A percentile compares a stretch with the other conserved stretches of the same genome.
Evolutionary conservation across 1,140 invertebrate genomes (phyloP).

Genomic region (Drosophila melanica): DNA sequence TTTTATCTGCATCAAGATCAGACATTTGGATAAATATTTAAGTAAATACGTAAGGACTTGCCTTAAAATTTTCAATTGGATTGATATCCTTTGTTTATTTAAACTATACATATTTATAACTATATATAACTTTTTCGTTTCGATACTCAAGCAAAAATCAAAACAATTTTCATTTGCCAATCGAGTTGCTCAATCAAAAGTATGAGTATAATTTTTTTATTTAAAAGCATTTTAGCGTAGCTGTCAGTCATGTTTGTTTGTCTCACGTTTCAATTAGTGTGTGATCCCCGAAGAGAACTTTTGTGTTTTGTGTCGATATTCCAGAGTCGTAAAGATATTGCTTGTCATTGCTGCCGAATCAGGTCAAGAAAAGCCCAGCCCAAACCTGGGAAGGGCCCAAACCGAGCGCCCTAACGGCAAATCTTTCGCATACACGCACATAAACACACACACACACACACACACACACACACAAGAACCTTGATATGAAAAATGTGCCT

Average conservation of each 20-base stretch:
- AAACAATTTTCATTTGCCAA: too few relatives aligned
- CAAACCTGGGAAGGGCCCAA: constrained; percentile 16
- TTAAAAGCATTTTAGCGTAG: constrained; percentile 42
- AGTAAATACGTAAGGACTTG: too few relatives aligned
- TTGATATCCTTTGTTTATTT: too few relatives aligned
- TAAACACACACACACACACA: constrained; percentile 9
- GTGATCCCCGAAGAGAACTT: constrained; percentile 12
- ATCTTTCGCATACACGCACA: constrained; percentile 23
- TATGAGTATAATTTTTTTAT: background rate
- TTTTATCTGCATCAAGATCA: too few relatives aligned
- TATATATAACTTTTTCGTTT: too few relatives aligned
- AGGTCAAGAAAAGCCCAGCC: constrained; percentile 35
- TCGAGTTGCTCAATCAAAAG: too few relatives aligned
- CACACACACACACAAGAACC: background rate
- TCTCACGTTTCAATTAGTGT: constrained; percentile 39
- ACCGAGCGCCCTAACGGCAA: constrained; percentile 6
- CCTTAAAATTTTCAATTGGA: too few relatives aligned
- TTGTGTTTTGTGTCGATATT: constrained; percentile 26
- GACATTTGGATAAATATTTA: too few relatives aligned
- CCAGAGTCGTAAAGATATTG: constrained; percentile 10
- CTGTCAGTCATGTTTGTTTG: constrained; percentile 8
- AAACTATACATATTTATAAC: too few relatives aligned
- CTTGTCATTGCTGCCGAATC: constrained; percentile 31
- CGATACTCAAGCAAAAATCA: too few relatives aligned
- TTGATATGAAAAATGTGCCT: constrained; percentile 32